Percentiles rank a stretch among this genome's conserved stretches.
These are phyloP conservation scores for Eulemur coronatus DNA, from an alignment of 2,797 vertebrate genomes.

Conservation along the genomic window DNA sequence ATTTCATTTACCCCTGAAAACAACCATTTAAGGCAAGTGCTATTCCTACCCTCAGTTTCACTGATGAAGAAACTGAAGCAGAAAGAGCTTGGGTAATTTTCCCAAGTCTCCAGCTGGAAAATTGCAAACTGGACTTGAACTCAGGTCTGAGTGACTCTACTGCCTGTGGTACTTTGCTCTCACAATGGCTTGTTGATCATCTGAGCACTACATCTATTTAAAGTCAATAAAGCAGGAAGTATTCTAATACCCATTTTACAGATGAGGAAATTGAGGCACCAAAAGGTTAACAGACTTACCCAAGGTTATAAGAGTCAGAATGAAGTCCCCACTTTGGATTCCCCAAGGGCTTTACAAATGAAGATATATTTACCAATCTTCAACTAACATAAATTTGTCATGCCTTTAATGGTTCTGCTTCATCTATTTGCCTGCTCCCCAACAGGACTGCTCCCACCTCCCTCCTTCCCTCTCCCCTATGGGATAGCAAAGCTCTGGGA, in stretches of 20 bases:
- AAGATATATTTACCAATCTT: slow-evolving; percentile 2
- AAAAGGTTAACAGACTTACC: not conserved
- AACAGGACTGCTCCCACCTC: not conserved
- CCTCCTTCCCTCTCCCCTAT: not conserved
- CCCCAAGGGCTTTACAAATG: not conserved
- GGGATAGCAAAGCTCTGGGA: not conserved
- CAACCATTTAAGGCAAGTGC: not conserved
- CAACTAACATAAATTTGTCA: not conserved
- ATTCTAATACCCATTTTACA: not conserved
- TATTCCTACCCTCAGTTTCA: not conserved
- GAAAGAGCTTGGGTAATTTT: not conserved
- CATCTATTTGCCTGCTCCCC: not conserved
- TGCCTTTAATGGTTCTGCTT: not conserved
- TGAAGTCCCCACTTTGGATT: not conserved
- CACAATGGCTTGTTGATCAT: not conserved
- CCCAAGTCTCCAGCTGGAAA: not conserved
- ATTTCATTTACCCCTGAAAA: not conserved
- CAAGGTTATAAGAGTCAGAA: not conserved
- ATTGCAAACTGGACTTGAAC: not conserved
- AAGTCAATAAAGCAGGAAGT: not conserved
- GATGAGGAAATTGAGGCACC: not conserved
- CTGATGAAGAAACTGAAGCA: slow-evolving; percentile 20
- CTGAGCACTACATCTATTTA: not conserved
- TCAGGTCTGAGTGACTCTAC: not conserved
- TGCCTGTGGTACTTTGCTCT: not conserved